Evolutionary conservation across 2,797 vertebrate genomes (phyloP).

Genomic region (Heterohyrax brucei): DNA sequence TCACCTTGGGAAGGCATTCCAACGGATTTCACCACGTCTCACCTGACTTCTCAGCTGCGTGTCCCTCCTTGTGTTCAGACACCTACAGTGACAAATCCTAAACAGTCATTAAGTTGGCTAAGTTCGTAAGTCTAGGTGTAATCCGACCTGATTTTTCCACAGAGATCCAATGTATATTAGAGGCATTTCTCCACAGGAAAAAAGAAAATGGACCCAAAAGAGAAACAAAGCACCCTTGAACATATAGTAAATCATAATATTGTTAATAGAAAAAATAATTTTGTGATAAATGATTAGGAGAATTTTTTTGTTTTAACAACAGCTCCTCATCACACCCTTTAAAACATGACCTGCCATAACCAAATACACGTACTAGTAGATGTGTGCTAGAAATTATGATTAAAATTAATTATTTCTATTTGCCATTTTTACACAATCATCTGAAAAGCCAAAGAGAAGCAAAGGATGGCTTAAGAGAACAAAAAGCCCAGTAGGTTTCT

Average conservation of each 20-base stretch:
- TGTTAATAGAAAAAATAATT: slow-evolving; percentile 40
- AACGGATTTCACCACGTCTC: background rate
- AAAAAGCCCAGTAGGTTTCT: background rate
- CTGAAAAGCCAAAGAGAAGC: background rate
- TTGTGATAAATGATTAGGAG: background rate
- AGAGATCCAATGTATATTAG: background rate
- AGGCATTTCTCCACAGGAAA: background rate
- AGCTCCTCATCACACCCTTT: background rate
- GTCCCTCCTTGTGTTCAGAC: slow-evolving; percentile 18
- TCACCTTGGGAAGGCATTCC: slow-evolving; percentile 3
- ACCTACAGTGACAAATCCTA: slow-evolving; percentile 40
- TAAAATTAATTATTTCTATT: background rate
- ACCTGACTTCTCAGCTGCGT: background rate
- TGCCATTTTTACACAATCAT: background rate
- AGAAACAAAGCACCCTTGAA: slow-evolving; percentile 40
- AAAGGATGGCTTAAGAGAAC: slow-evolving; percentile 21
- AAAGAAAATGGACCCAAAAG: background rate
- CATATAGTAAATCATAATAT: background rate
- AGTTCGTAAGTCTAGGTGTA: slow-evolving; percentile 18
- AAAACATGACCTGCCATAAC: background rate
- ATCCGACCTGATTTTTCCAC: background rate
- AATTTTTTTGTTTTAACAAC: background rate
- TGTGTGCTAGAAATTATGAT: background rate
- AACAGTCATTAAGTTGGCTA: background rate
- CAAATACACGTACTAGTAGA: background rate